A percentile compares a stretch with the other conserved stretches of the same genome.
phyloP scores from a whole-genome alignment of 2,797 vertebrate genomes.

The Eulemur mongoz region DNA sequence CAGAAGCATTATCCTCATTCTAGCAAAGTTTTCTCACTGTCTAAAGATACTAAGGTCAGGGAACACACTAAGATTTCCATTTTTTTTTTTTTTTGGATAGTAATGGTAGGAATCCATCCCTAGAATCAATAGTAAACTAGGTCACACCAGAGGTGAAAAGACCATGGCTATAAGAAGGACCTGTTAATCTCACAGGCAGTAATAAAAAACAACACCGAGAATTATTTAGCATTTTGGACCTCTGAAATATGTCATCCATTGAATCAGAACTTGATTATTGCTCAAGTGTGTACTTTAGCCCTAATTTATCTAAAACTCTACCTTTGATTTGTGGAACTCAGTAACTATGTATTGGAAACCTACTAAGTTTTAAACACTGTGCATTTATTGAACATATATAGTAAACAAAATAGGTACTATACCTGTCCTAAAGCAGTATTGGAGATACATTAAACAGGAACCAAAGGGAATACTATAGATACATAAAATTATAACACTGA shows the following conservation, averaged over 20 bases:
- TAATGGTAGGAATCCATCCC: neutral
- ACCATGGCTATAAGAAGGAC: neutral
- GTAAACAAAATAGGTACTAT: neutral
- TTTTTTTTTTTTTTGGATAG: too few relatives aligned
- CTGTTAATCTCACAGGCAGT: neutral
- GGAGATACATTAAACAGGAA: neutral
- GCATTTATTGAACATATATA: neutral
- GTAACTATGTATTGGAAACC: neutral
- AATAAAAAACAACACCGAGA: neutral
- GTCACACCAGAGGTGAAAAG: neutral
- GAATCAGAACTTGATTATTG: neutral
- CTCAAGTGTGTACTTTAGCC: neutral
- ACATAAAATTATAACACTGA: neutral
- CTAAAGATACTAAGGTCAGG: neutral
- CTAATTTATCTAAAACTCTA: neutral
- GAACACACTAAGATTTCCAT: neutral
- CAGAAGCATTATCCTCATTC: neutral
- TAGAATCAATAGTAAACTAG: neutral
- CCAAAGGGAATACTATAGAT: neutral
- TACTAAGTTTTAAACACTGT: neutral
- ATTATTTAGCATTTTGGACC: neutral
- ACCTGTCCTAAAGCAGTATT: neutral
- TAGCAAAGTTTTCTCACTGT: neutral
- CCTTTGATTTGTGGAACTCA: neutral
- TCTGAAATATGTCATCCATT: neutral